Conservation (phyloP, 1,140 invertebrate species). For the Aricia agestis region DNA sequence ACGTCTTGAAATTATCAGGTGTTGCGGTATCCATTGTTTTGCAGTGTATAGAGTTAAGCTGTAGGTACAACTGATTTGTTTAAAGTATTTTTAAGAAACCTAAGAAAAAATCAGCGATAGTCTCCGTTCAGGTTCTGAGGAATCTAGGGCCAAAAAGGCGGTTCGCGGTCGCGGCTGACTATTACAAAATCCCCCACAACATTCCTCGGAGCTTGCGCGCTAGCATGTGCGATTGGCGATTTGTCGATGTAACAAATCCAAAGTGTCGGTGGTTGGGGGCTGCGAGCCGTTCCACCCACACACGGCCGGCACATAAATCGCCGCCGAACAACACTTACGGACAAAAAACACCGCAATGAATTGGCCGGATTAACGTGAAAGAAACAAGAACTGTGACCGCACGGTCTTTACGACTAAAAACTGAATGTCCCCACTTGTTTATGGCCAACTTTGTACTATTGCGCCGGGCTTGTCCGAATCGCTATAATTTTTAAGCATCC, state of each 20-base stretch:
- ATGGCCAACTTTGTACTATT: neutral
- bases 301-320: neutral
- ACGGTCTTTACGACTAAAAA: neutral
- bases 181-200: too few relatives aligned
- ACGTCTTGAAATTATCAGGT: too few relatives aligned
- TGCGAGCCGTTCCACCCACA: neutral
- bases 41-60: too few relatives aligned
- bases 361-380: constrained; percentile 10
- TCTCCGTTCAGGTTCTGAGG: too few relatives aligned
- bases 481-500: neutral
- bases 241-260: constrained; percentile 9
- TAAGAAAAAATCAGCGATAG: too few relatives aligned
- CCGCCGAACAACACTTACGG: constrained; percentile 6
- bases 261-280: neutral
- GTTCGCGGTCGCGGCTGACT: too few relatives aligned
- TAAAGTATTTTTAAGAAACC: too few relatives aligned
- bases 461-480: neutral
- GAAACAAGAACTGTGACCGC: constrained; percentile 8
- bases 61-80: too few relatives aligned
- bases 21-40: too few relatives aligned
- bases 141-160: too few relatives aligned
- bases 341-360: neutral
- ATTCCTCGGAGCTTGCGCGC: too few relatives aligned
- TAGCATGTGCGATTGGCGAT: neutral
- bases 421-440: neutral